These are phyloP conservation scores for Drosophila willistoni DNA, from an alignment of 1,140 invertebrate genomes.

Conservation along the genomic window DNA sequence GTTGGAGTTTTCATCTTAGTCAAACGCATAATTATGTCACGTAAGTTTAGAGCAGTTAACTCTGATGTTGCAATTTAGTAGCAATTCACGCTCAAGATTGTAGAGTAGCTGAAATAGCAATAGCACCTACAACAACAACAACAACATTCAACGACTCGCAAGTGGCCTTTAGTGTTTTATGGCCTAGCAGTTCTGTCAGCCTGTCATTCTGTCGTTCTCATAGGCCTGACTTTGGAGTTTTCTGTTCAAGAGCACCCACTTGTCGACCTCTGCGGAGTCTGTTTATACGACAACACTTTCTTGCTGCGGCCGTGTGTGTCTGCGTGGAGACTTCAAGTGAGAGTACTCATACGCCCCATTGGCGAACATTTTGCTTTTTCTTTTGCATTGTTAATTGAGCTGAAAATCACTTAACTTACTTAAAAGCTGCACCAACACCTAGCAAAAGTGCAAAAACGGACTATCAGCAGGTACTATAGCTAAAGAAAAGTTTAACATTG, in stretches of 20 bases:
- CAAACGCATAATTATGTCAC: slow-evolving; percentile 81
- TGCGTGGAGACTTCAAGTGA: slow-evolving; percentile 24
- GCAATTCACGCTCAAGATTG: slow-evolving; percentile 71
- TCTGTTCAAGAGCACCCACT: not conserved
- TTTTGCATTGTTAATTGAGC: slow-evolving; percentile 70
- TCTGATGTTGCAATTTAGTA: slow-evolving; percentile 74
- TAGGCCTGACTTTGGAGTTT: slow-evolving; percentile 24
- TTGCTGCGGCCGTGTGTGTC: slow-evolving; percentile 32
- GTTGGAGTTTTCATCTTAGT: slow-evolving; percentile 64
- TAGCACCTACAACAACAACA: slow-evolving; percentile 7
- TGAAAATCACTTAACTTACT: slow-evolving; percentile 76
- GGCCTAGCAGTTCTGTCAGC: slow-evolving; percentile 38
- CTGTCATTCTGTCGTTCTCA: slow-evolving; percentile 47
- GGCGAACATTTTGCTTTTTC: slow-evolving; percentile 33
- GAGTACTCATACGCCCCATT: slow-evolving; percentile 65
- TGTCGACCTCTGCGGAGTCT: slow-evolving; percentile 23
- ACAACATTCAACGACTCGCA: slow-evolving; percentile 31
- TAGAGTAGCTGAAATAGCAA: slow-evolving; percentile 28
- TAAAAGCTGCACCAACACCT: slow-evolving; percentile 21
- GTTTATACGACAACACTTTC: slow-evolving; percentile 70
- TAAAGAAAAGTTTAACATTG: slow-evolving; percentile 8
- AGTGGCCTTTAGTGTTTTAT: slow-evolving; percentile 64
- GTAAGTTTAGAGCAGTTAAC: slow-evolving; percentile 81
- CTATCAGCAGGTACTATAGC: not conserved
- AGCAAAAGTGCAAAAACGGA: slow-evolving; percentile 5